phyloP scores from a whole-genome alignment of 2,888 invertebrate species.

The Acanthosepion pharaonis region DNA sequence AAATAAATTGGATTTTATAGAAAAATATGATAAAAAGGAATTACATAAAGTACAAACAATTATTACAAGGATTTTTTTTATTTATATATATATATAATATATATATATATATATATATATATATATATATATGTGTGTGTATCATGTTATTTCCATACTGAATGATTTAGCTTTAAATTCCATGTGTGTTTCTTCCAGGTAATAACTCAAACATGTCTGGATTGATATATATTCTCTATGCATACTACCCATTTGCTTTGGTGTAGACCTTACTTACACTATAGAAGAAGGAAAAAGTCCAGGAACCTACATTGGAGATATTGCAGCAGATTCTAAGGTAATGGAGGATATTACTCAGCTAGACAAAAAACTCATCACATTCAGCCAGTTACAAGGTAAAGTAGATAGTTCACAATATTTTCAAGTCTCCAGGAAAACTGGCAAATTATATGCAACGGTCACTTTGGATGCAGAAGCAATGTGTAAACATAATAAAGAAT shows the following conservation, averaged over 20 bases:
- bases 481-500: conserved; percentile 34
- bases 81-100: no score
- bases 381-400: not conserved
- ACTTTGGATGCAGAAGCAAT: conserved; percentile 42
- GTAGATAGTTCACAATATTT: conserved; percentile 14
- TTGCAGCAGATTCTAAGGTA: not conserved
- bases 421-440: not conserved
- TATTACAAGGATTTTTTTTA: no score
- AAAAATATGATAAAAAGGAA: no score
- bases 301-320: not conserved
- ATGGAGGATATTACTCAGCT: not conserved
- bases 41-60: no score
- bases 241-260: not conserved
- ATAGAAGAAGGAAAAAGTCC: not conserved
- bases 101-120: no score
- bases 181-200: not conserved
- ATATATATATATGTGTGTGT: no score
- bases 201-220: not conserved
- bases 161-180: not conserved
- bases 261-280: not conserved
- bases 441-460: conserved; percentile 34
- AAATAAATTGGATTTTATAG: no score
- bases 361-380: not conserved
- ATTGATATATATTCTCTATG: not conserved
- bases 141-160: no score